phyloP scores from a whole-genome alignment of 2,113 vertebrate species.

The Scytalopus superciliaris region DNA sequence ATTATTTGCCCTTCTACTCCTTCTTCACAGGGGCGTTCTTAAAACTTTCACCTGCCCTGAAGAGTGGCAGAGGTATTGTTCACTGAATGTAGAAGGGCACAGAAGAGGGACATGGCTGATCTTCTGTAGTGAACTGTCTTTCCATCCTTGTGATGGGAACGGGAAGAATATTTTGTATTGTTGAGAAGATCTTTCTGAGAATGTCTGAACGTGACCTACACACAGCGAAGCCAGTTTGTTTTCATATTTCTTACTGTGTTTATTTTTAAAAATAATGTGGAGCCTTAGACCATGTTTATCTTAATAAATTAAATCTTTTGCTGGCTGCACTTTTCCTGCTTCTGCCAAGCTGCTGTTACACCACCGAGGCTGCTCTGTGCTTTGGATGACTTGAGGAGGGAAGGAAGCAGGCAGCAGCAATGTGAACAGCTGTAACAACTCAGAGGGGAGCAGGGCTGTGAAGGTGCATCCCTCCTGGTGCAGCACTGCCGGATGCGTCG shows the following conservation, averaged over 20 bases:
- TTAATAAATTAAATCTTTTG: slow-evolving; percentile 11
- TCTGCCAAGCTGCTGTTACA: slow-evolving; percentile 1
- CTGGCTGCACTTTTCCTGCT: slow-evolving; percentile 24
- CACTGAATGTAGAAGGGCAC: not conserved
- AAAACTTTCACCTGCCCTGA: not conserved
- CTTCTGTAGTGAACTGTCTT: not conserved
- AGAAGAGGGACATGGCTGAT: not conserved
- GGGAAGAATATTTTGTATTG: not conserved
- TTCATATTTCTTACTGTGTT: not conserved
- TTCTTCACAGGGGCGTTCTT: not conserved
- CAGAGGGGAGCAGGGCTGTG: not conserved
- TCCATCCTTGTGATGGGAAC: not conserved
- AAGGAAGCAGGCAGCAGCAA: slow-evolving; percentile 1
- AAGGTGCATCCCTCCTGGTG: not conserved
- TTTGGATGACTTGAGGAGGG: slow-evolving; percentile 37
- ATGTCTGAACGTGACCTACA: slow-evolving; percentile 2
- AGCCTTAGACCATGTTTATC: slow-evolving; percentile 47
- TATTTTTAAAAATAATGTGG: slow-evolving; percentile 46
- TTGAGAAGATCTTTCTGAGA: slow-evolving; percentile 11
- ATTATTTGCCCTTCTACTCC: not conserved
- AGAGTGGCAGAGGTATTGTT: not conserved
- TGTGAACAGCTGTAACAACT: not conserved
- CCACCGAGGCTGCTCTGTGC: not conserved
- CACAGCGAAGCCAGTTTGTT: slow-evolving; percentile 1
- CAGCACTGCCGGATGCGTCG: not conserved